Conservation (phyloP, 35 echinoderm and acorn worm genomes). For the Holothuria glaberrima region DNA sequence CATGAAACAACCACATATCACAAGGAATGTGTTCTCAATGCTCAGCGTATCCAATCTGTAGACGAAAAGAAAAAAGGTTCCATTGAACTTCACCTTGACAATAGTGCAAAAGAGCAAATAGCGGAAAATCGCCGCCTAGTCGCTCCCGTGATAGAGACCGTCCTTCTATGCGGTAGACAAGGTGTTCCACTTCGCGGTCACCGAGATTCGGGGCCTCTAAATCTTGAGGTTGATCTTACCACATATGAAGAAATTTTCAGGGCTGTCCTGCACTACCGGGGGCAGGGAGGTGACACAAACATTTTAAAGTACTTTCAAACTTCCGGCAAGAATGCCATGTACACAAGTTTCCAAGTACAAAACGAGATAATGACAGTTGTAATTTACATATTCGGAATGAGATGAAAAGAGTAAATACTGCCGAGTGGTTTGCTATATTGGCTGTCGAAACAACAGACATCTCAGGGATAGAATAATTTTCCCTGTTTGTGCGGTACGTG, state of each 20-base stretch:
- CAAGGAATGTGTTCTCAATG: slow-evolving; percentile 40
- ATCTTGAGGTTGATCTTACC: not conserved
- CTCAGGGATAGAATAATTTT: slow-evolving; percentile 38
- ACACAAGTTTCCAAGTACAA: not conserved
- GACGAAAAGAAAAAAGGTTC: slow-evolving; percentile 8
- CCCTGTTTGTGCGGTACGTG: not conserved
- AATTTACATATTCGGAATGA: slow-evolving; percentile 30
- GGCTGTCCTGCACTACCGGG: not conserved
- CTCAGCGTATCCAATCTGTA: slow-evolving; percentile 10
- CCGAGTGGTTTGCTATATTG: slow-evolving; percentile 29
- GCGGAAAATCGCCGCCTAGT: slow-evolving; percentile 13
- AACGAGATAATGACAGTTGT: slow-evolving; percentile 25
- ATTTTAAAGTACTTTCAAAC: slow-evolving; percentile 18
- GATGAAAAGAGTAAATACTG: slow-evolving; percentile 17
- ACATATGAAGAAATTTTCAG: not conserved
- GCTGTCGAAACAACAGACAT: slow-evolving; percentile 37
- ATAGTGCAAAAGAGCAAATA: slow-evolving; percentile 10
- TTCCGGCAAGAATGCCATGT: slow-evolving; percentile 6
- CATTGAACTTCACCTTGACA: slow-evolving; percentile 27
- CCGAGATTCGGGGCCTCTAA: no score
- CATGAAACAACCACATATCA: slow-evolving; percentile 22
- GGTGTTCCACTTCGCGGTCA: no score
- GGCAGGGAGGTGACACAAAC: slow-evolving; percentile 9
- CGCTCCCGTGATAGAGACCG: slow-evolving; percentile 9
- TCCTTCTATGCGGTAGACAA: slow-evolving; percentile 19